phyloP scores from a whole-genome alignment of 1,140 invertebrate species.

The Eumaeus atala region DNA sequence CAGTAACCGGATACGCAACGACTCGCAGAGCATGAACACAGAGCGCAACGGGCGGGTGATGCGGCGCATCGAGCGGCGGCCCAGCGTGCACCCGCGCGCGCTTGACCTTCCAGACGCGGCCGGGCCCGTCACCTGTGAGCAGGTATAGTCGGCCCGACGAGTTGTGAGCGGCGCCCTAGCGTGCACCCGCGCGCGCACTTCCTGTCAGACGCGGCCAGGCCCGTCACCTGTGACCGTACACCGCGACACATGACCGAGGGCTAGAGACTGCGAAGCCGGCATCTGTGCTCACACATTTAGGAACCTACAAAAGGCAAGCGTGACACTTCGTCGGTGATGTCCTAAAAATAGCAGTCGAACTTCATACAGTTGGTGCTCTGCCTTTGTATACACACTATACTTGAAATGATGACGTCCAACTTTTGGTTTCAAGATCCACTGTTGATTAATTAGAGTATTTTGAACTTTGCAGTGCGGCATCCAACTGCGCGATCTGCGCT shows the following conservation, averaged over 20 bases:
- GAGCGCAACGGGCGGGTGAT: conserved; percentile 33
- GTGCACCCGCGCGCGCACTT: conserved; percentile 29
- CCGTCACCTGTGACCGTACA: conserved; percentile 48
- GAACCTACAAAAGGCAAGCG: too few species aligned
- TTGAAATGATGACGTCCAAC: not conserved
- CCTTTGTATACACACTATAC: too few species aligned
- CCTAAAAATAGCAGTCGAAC: too few species aligned
- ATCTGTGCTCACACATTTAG: too few species aligned
- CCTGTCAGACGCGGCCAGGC: conserved; percentile 17
- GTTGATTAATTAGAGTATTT: too few species aligned
- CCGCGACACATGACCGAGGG: too few species aligned
- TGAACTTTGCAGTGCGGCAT: conserved; percentile 43
- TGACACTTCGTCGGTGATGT: too few species aligned
- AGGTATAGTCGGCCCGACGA: too few species aligned
- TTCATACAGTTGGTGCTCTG: too few species aligned
- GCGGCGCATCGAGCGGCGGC: conserved; percentile 38
- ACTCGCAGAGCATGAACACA: conserved; percentile 48
- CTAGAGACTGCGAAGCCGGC: too few species aligned
- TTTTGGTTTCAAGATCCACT: not conserved
- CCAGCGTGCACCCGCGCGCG: conserved; percentile 33
- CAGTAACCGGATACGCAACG: conserved; percentile 51
- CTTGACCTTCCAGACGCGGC: conserved; percentile 9
- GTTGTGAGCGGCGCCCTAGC: conserved; percentile 39
- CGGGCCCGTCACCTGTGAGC: conserved; percentile 44
- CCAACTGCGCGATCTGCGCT: conserved; percentile 38